Base-by-base conservation (phyloP, 1,140 invertebrate genomes). In the Conus ventricosus region DNA sequence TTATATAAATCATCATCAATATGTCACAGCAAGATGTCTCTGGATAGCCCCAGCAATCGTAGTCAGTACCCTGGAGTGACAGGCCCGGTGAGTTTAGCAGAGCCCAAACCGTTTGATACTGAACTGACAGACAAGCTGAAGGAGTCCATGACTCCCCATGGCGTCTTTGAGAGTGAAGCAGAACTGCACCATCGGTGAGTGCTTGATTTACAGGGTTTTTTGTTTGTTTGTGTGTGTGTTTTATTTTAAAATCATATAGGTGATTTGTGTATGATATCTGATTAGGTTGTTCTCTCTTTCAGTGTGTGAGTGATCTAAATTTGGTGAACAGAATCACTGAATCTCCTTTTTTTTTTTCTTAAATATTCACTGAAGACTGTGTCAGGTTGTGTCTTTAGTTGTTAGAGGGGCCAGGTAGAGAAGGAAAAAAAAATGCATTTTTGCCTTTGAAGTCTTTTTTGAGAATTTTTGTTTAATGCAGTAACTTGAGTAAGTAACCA, bases 151-250 rank as follows among this genome's bases (percentile, higher is more conserved):
- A 97, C 97, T 92, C 97, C 97, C n/a, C 98, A 97, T 95, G 97
- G 97, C 93, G 97, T 99, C 17, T 99, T 98, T 95, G 98, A 99
- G 95, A 97, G 97, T 27, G 98, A 99, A 90, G 96, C 97, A 90
- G 98, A 99, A 95, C 96, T 99, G 89, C 97, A 97, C 94, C 98
- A 99, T 94, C 96, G 98, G 96, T 96, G 91, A 91, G 93, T 39
- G 39, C 39, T 39, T 39, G 39, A 39, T 39, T 39, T 39, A 39
- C 39, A 39, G 39, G 39, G 0, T 20, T 85, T 63, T 60, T 60
- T 84, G 53, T 25, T 80, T 51, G n/a, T 57, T 57, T 55, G 10
- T 84, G 1, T 84, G 1, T 57, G 39, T 39, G 39, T 39, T 39
- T 39, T 39, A 39, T 39, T 39, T 39, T 39, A 39, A 80, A 23